These are phyloP conservation scores for Nephrotoma appendiculata DNA, from an alignment of 2,888 invertebrate species.

Conservation along the genomic window DNA sequence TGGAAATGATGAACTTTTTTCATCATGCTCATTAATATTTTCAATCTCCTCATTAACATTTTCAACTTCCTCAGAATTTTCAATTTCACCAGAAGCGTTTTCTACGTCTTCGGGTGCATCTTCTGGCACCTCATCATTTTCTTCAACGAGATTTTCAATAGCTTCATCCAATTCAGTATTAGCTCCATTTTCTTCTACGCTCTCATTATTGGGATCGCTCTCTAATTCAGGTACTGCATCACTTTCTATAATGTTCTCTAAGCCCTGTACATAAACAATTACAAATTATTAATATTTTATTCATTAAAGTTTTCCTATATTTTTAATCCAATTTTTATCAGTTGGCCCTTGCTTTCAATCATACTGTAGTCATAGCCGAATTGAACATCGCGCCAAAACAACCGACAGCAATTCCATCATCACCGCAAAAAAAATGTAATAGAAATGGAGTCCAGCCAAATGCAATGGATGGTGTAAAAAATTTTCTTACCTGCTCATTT, in stretches of 20 bases:
- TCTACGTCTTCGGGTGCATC: not conserved
- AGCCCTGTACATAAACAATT: not conserved
- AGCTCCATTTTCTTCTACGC: not conserved
- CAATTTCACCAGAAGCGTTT: not conserved
- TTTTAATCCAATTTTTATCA: slow-evolving; percentile 17
- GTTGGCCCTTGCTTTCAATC: slow-evolving; percentile 33
- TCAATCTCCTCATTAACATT: not conserved
- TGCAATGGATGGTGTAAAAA: not conserved
- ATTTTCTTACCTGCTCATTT: slow-evolving; percentile 13
- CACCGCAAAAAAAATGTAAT: not conserved
- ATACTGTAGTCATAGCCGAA: not conserved
- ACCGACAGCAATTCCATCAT: not conserved
- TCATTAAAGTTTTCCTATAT: not conserved
- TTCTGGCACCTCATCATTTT: not conserved
- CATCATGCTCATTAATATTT: slow-evolving; percentile 17
- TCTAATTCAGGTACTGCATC: not conserved
- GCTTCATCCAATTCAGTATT: not conserved
- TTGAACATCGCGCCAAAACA: slow-evolving; percentile 4
- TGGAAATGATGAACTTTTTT: slow-evolving; percentile 32
- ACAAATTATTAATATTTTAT: not conserved
- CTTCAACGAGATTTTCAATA: not conserved
- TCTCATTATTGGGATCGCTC: not conserved
- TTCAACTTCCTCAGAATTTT: not conserved
- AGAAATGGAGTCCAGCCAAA: not conserved
- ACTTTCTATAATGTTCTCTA: not conserved